Conservation (phyloP, 2,888 invertebrate genomes). For the Timema podura region DNA sequence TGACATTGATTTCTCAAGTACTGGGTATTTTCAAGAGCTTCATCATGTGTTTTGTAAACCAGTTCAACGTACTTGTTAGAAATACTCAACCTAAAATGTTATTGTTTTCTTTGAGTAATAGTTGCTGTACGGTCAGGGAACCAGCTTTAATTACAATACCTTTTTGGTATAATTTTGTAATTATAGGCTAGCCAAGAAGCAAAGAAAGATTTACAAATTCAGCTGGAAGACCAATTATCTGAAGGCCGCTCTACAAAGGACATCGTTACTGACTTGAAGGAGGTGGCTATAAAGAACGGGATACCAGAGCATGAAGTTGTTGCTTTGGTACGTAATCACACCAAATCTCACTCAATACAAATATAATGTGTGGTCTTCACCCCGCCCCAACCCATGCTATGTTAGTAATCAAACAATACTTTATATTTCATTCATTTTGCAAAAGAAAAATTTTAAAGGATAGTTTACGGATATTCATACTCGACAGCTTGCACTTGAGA, state of each 20-base stretch:
- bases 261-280: slow-evolving; percentile 78
- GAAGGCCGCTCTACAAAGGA: slow-evolving; percentile 85
- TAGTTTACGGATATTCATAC: no score
- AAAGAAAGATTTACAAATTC: slow-evolving; percentile 69
- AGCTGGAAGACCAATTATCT: slow-evolving; percentile 77
- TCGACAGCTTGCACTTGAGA: no score
- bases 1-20: no score
- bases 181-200: slow-evolving; percentile 66
- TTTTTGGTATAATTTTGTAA: not conserved
- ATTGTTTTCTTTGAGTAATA: not conserved
- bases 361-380: no score
- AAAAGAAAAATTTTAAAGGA: no score
- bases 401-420: no score
- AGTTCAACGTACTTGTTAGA: not conserved
- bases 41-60: no score
- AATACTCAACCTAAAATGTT: not conserved
- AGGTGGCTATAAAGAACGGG: slow-evolving; percentile 75
- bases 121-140: no score
- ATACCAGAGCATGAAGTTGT: slow-evolving; percentile 90
- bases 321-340: slow-evolving; percentile 63
- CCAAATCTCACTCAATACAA: not conserved
- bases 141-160: no score
- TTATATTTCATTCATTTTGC: no score
- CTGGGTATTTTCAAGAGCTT: no score
- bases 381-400: no score